Base-by-base conservation (phyloP, 53 echinoderm and acorn worm genomes). In the Actinopyga echinites region DNA sequence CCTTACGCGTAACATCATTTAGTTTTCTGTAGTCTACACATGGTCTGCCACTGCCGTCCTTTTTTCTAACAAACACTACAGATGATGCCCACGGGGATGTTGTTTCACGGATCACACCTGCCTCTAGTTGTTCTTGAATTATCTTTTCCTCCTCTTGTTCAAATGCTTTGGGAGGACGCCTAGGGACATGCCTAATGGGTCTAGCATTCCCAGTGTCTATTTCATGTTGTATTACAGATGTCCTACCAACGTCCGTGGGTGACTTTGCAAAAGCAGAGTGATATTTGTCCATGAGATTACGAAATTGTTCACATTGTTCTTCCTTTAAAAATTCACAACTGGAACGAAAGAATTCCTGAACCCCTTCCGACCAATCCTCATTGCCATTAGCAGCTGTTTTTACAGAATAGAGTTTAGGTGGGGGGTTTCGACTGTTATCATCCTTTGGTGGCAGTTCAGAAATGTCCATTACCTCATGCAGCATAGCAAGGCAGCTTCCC, bases 201-300 rank as follows among this genome's bases (percentile, higher is more conserved):
- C 35, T 65, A 45, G 92, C 83, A 52, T 85, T 68, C 9, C 89
- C 92, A 15, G 87, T 86, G 58, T 89, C 89, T 57, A 89, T 93
- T n/a, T 26, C 45, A 29, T 89, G 89, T 63, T 89, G 69, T 1
- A 89, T 60, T 29, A 89, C 32, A 1, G 84, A 66, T 26, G 87
- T 83, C 32, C 89, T 65, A 3, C 93, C 89, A 30, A 74, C 32
- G 58, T 93, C 93, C 20, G 65, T 64, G 22, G 85, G 20, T n/a
- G 89, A 89, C 36, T 80, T 54, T 4, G 93, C 86, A 80, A 91
- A 91, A 19, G 62, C 32, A 13, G 29, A 8, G 11, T 34, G 29
- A 30, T 67, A 30, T 21, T 32, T 86, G 54, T 5, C 20, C 32
- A n/a, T 67, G 42, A 23, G 23, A 9, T 37, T 82, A 60, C 33